Percentiles rank a stretch among this genome's conserved stretches.
Conservation (phyloP, 1,140 invertebrate species). For the Schlechtendalia chinensis region DNA sequence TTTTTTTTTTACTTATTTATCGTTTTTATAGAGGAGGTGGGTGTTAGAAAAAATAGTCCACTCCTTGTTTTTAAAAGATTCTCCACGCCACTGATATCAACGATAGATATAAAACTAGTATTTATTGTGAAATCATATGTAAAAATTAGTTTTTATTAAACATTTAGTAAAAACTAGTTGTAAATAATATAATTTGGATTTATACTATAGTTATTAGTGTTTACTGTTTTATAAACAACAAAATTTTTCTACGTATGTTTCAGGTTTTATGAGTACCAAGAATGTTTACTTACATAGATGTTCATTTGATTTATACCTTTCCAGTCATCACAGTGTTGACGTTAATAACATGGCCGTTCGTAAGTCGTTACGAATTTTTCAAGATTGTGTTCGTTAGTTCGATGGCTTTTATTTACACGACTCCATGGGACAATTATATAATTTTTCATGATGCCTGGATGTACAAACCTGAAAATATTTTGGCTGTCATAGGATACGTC, state of each 20-base stretch:
- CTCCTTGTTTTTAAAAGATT: too few relatives aligned
- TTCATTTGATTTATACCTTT: slow-evolving; percentile 36
- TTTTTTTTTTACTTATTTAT: too few relatives aligned
- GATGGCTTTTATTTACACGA: slow-evolving; percentile 43
- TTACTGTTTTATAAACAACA: too few relatives aligned
- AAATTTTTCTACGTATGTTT: background rate
- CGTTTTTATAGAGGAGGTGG: too few relatives aligned
- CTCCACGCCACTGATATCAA: too few relatives aligned
- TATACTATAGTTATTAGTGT: too few relatives aligned
- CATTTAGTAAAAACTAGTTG: too few relatives aligned
- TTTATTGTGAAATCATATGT: too few relatives aligned
- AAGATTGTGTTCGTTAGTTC: slow-evolving; percentile 15
- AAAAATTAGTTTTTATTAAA: too few relatives aligned
- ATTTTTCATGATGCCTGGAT: slow-evolving; percentile 37
- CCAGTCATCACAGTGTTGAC: background rate
- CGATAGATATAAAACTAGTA: too few relatives aligned
- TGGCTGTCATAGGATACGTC: slow-evolving; percentile 28
- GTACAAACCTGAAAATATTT: slow-evolving; percentile 26
- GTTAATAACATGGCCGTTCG: slow-evolving; percentile 38
- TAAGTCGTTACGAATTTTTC: slow-evolving; percentile 36
- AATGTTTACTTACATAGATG: slow-evolving; percentile 40
- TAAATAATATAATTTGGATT: too few relatives aligned
- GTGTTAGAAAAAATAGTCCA: too few relatives aligned
- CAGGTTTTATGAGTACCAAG: background rate
- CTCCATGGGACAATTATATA: slow-evolving; percentile 41